Percentiles rank a stretch among this genome's conserved stretches.
These are phyloP conservation scores for Sussaba pulchella DNA, from an alignment of 2,888 invertebrate species.

Conservation along the genomic window DNA sequence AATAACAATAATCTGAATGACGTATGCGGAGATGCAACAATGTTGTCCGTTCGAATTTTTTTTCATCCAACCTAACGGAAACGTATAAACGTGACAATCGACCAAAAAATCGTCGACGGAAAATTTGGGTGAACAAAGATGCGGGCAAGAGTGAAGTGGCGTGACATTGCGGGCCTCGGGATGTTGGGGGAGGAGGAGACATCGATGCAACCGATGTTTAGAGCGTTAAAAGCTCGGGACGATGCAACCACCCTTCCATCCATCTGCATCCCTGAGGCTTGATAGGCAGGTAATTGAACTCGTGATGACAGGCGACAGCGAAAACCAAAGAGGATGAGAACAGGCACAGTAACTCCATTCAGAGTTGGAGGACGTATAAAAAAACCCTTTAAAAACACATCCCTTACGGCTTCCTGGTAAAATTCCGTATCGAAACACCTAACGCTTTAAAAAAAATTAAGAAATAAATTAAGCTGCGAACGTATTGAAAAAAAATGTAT, in stretches of 20 bases:
- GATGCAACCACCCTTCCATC: conserved; percentile 61
- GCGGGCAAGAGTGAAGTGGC: conserved; percentile 14
- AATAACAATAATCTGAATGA: neutral
- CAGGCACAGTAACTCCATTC: neutral
- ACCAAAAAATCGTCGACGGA: conserved; percentile 27
- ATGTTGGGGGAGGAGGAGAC: conserved; percentile 19
- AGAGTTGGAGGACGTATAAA: neutral
- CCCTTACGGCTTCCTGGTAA: neutral
- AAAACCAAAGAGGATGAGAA: conserved; percentile 37
- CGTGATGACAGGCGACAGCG: conserved; percentile 77
- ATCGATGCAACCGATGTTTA: conserved; percentile 56
- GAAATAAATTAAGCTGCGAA: too few relatives aligned
- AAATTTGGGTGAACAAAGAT: conserved; percentile 14
- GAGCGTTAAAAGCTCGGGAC: conserved; percentile 63
- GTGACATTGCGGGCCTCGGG: conserved; percentile 36
- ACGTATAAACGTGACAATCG: neutral
- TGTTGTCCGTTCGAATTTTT: neutral
- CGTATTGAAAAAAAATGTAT: too few relatives aligned
- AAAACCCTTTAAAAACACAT: neutral
- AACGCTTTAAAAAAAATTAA: too few relatives aligned
- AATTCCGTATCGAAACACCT: too few relatives aligned
- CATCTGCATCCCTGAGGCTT: conserved; percentile 69
- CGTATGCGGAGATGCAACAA: neutral
- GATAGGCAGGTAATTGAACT: conserved; percentile 79
- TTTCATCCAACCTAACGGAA: neutral